phyloP scores from a whole-genome alignment of 2,113 vertebrate species.

The Gadus chalcogrammus region DNA sequence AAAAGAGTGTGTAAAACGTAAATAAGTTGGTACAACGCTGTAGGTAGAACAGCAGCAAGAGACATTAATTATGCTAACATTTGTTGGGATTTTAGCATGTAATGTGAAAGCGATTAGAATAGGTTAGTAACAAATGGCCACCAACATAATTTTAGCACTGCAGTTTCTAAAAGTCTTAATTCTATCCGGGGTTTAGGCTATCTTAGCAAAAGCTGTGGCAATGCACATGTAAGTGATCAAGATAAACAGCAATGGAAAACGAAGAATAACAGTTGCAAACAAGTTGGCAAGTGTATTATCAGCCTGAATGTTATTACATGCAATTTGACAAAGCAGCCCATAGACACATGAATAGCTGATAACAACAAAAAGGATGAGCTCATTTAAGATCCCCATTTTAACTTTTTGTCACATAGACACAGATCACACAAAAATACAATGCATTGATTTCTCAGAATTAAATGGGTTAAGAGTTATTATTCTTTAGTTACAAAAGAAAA shows the following conservation, averaged over 20 bases:
- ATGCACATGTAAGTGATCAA: conserved; percentile 47
- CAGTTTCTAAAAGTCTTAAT: conserved; percentile 32
- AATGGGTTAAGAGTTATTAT: background rate
- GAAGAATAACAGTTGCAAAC: conserved; percentile 13
- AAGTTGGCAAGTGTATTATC: conserved; percentile 13
- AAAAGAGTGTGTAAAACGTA: conserved; percentile 38
- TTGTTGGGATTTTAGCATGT: conserved; percentile 33
- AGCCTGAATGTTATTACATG: background rate
- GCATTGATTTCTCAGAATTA: background rate
- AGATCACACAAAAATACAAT: background rate
- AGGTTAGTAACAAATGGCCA: conserved; percentile 29
- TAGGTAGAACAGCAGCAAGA: conserved; percentile 44
- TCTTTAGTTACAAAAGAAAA: no score
- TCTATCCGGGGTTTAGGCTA: conserved; percentile 12
- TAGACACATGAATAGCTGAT: conserved; percentile 45
- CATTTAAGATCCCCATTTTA: background rate
- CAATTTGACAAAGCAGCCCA: conserved; percentile 34
- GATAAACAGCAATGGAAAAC: conserved; percentile 34
- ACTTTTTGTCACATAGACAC: conserved; percentile 1
- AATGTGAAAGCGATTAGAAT: conserved; percentile 17
- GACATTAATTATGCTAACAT: conserved; percentile 61
- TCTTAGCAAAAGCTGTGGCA: conserved; percentile 20
- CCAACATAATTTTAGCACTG: conserved; percentile 24
- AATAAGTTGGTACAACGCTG: conserved; percentile 43
- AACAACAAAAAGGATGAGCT: no score